Percentiles rank a stretch among this genome's conserved stretches.
Conservation (phyloP, 2,888 invertebrate species). For the Priocnemis perturbator region DNA sequence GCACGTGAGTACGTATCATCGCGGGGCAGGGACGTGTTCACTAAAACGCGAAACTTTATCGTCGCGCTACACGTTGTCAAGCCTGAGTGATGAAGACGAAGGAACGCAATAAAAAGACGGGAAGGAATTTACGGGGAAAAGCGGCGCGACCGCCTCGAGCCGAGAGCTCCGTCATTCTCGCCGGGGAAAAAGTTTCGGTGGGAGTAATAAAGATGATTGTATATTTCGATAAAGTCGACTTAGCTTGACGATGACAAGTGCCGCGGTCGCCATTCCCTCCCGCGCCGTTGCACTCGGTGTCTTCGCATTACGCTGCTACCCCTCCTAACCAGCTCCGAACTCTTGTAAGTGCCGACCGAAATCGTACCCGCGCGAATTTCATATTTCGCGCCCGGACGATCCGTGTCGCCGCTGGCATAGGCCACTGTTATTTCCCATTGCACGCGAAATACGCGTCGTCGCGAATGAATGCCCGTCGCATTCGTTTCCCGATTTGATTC, state of each 20-base stretch:
- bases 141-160: slow-evolving; percentile 12
- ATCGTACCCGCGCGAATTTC: slow-evolving; percentile 22
- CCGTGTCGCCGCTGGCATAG: slow-evolving; percentile 14
- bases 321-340: no score
- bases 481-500: no score
- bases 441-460: slow-evolving; percentile 18
- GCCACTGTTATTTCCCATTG: slow-evolving; percentile 28
- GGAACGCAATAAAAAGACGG: slow-evolving; percentile 35
- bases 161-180: slow-evolving; percentile 1
- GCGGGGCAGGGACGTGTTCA: slow-evolving; percentile 10
- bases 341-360: slow-evolving; percentile 20
- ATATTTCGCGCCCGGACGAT: slow-evolving; percentile 23
- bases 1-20: slow-evolving; percentile 12
- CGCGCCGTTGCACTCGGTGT: slow-evolving; percentile 9
- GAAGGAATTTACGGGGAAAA: slow-evolving; percentile 26
- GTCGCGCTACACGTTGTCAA: slow-evolving; percentile 42
- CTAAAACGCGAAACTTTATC: slow-evolving; percentile 38
- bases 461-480: neutral
- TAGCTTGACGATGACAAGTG: slow-evolving; percentile 39
- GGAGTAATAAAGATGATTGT: slow-evolving; percentile 37
- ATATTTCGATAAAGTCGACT: slow-evolving; percentile 40
- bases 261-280: neutral
- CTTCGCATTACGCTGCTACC: no score
- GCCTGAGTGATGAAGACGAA: slow-evolving; percentile 48
- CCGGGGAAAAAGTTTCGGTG: slow-evolving; percentile 4